Evolutionary conservation across 2,113 vertebrate species (phyloP).

Genomic region (Malurus cyaneus): DNA sequence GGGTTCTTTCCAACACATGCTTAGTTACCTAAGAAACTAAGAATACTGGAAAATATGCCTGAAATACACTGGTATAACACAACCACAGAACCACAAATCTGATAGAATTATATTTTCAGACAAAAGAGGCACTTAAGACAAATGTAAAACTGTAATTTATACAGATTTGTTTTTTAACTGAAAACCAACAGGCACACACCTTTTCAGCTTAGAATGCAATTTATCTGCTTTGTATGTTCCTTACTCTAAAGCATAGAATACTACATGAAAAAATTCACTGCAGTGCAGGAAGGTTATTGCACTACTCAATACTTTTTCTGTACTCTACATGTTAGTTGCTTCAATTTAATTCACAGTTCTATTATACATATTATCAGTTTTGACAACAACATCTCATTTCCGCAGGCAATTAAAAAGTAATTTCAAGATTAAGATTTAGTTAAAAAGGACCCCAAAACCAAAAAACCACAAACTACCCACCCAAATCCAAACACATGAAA

Average conservation of each 20-base stretch:
- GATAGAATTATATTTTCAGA: neutral
- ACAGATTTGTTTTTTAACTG: neutral
- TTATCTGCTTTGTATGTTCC: neutral
- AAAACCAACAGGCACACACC: neutral
- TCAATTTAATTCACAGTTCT: neutral
- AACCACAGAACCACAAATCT: neutral
- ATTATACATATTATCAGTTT: neutral
- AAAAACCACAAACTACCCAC: neutral
- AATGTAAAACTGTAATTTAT: neutral
- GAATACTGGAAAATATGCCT: neutral
- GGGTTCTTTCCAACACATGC: neutral
- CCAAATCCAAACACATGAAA: neutral
- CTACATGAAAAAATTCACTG: neutral
- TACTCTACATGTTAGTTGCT: neutral
- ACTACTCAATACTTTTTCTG: neutral
- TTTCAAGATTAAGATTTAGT: neutral
- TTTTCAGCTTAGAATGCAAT: neutral
- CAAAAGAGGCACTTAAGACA: neutral
- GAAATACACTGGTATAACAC: neutral
- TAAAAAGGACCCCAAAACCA: accelerated
- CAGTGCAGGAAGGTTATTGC: neutral
- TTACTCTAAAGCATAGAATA: neutral
- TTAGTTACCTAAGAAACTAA: neutral
- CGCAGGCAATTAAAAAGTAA: neutral
- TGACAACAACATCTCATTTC: neutral